Base-by-base conservation (phyloP, 2,888 invertebrate genomes). In the Oligia strigilis region DNA sequence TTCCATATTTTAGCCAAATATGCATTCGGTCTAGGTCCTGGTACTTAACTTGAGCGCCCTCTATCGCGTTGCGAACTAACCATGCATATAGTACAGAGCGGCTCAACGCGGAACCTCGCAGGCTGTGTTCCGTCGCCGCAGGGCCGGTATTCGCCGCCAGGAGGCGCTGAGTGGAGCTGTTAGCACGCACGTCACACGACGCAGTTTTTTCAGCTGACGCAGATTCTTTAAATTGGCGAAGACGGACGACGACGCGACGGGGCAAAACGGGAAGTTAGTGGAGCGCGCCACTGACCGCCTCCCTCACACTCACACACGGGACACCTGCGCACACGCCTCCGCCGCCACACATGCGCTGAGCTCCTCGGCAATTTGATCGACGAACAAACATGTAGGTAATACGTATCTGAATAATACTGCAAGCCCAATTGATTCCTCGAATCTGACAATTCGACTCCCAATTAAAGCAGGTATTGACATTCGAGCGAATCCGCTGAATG, bases 161-260 rank as follows among this genome's bases (percentile, higher is more conserved):
- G 29, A 43, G 70, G 66, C 75, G 43, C 75, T 69, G 46, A 5
- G 2, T 14, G 29, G 13, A 64, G 13, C 13, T 40, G 49, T 6
- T 43, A 6, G 8, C 43, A 8, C 36, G 17, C 55, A 55, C 72
- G 29, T 64, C 62, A 58, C 72, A 64, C 29, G 58, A 5, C 36
- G 40, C 40, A 72, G 72, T 73, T 83, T 78, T 84, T 80, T 66
- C n/a, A 69, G 49, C n/a, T 55, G 62, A 74, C 49, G 40, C 43
- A 43, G 67, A 83, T 79, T 83, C 67, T 64, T 83, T 43, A 52
- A 78, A 78, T 69, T 58, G 66, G 49, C 65, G 55, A 55, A 62
- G 40, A 62, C 46, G 36, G 19, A 29, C 55, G 19, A 43, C 43
- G 43, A 2, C 6, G 43, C 43, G 43, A 64, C 14, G 17, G 49